Base-by-base conservation (phyloP, 2,888 invertebrate species). In the Idaea straminata region DNA sequence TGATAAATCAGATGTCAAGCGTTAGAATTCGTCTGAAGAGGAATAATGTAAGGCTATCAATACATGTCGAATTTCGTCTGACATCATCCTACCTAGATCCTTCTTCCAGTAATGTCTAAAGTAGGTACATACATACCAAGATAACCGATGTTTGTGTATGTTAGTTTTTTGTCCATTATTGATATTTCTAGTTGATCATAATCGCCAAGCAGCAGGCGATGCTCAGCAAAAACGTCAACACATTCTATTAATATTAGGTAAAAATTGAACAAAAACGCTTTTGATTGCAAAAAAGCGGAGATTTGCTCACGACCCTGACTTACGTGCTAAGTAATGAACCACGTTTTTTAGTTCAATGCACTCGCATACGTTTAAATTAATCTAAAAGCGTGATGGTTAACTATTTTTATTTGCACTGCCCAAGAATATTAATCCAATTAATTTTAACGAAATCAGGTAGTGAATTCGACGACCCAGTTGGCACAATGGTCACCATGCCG, bases 341-440 rank as follows among this genome's bases (percentile, higher is more conserved):
- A 91, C 91, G 91, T 87, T 87, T 88, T 57, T 86, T 89, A 85
- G 92, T 92, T 91, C 91, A 91, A 87, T 88, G 91, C 89, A 89
- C 92, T 88, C 89, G 86, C 83, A 47, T 47, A 47, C 13, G 86
- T 86, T 87, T 88, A 84, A 81, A 84, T 83, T 86, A 85, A 83
- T 81, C 82, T 84, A 85, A 84, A 82, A 76, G 79, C 83, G 77
- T 85, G 84, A 83, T 85, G 83, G 83, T 81, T 83, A 83, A 85
- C 87, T 84, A 59, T 82, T 79, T 83, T 81, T 83, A 82, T 82
- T 81, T 83, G 84, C 82, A 83, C 76, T 79, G 77, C 75, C 76
- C 83, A 80, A 81, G 83, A 83, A 77, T 83, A 77, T 62, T 68
- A 61, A 60, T 57, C 35, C 61, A 58, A 47, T 47, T 47, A 47